A percentile compares a stretch with the other conserved stretches of the same genome.
Evolutionary conservation across 2,797 vertebrate species (phyloP).

Genomic region (Astyanax mexicanus): DNA sequence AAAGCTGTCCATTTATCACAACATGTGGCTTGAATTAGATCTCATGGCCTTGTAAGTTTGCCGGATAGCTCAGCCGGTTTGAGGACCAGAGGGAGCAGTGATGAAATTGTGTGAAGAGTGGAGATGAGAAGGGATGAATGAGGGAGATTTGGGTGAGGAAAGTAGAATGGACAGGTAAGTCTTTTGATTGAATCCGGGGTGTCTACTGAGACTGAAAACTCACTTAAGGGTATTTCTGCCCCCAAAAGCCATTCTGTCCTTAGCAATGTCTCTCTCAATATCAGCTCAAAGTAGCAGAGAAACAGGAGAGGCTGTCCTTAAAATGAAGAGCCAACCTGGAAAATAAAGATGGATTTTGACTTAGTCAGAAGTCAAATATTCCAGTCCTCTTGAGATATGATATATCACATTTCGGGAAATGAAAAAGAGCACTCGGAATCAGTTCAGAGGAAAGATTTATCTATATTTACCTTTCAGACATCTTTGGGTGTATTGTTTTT

Average conservation of each 20-base stretch:
- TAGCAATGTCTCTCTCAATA: conserved; percentile 77
- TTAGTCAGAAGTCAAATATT: conserved; percentile 61
- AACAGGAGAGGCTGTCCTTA: conserved; percentile 70
- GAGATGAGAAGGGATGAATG: conserved; percentile 40
- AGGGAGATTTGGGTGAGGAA: conserved; percentile 36
- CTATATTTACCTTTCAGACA: conserved; percentile 74
- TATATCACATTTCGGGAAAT: conserved; percentile 74
- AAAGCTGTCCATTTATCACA: conserved; percentile 23
- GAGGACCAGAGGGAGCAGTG: conserved; percentile 25
- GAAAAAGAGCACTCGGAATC: conserved; percentile 77
- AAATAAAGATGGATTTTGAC: conserved; percentile 77
- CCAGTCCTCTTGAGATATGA: conserved; percentile 74
- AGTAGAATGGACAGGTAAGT: conserved; percentile 80
- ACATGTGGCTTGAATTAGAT: neutral
- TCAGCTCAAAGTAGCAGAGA: conserved; percentile 73
- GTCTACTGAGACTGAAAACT: conserved; percentile 77
- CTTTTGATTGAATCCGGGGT: conserved; percentile 80
- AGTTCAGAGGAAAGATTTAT: conserved; percentile 73
- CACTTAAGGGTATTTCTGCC: conserved; percentile 73
- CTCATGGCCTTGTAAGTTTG: conserved; percentile 18
- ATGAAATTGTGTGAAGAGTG: conserved; percentile 24
- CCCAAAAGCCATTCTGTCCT: conserved; percentile 62
- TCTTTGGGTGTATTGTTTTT: conserved; percentile 69
- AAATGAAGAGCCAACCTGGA: conserved; percentile 73
- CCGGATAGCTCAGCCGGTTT: conserved; percentile 27